Percentiles rank a stretch among this genome's conserved stretches.
Conservation (phyloP, 1,140 invertebrate genomes). For the Trichoplusia ni region DNA sequence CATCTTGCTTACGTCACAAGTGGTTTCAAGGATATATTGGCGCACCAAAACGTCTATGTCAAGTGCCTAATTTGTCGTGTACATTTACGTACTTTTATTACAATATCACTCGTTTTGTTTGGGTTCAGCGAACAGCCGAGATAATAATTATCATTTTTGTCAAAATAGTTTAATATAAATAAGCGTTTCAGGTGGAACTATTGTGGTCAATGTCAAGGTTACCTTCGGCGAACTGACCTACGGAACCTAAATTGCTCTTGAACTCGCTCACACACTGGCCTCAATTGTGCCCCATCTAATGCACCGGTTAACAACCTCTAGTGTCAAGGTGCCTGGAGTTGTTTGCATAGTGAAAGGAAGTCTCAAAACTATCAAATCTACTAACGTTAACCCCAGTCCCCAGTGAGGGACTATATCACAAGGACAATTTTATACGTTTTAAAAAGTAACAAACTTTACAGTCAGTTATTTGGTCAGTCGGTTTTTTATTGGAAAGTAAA, state of each 20-base stretch:
- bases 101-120: not conserved
- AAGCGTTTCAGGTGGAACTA: conserved; percentile 43
- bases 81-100: not conserved
- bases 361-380: conserved; percentile 42
- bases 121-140: not conserved
- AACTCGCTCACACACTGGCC: conserved; percentile 79
- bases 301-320: conserved; percentile 80
- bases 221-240: conserved; percentile 80
- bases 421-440: not conserved
- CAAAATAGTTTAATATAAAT: conserved; percentile 14
- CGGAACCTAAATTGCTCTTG: conserved; percentile 81
- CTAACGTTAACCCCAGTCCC: not conserved
- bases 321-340: conserved; percentile 75
- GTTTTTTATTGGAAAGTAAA: too few species aligned
- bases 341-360: conserved; percentile 59
- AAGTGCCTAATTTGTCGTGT: too few species aligned
- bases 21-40: too few species aligned
- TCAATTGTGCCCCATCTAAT: conserved; percentile 78
- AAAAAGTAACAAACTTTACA: too few species aligned
- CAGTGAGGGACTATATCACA: too few species aligned
- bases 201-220: conserved; percentile 78
- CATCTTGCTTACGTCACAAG: too few species aligned
- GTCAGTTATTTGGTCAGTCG: too few species aligned
- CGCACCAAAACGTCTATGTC: too few species aligned
- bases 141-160: not conserved